Evolutionary conservation across 2,113 vertebrate species (phyloP).

Genomic region (Andinoacara biseriatus): DNA sequence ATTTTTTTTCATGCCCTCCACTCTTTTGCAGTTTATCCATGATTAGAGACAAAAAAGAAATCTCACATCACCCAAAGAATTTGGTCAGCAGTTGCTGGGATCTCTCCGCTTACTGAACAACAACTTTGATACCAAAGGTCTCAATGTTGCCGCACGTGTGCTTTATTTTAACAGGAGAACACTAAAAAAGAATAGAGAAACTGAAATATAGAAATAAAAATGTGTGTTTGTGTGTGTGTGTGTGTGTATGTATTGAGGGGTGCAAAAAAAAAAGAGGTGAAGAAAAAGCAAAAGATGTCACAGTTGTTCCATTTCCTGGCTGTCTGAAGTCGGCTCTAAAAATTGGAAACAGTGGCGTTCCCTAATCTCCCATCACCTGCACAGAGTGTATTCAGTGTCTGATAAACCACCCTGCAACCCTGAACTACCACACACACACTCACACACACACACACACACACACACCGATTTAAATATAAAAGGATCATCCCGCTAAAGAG

Average conservation of each 20-base stretch:
- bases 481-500: slow-evolving; percentile 39
- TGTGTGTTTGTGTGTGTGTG: background rate
- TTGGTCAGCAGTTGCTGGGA: background rate
- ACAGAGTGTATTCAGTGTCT: slow-evolving; percentile 54
- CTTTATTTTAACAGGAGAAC: background rate
- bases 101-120: background rate
- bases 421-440: slow-evolving; percentile 30
- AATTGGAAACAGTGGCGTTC: slow-evolving; percentile 76
- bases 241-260: no score
- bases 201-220: background rate
- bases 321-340: slow-evolving; percentile 59
- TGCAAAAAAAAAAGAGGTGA: slow-evolving; percentile 9
- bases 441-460: slow-evolving; percentile 2
- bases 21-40: slow-evolving; percentile 30
- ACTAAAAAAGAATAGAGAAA: background rate
- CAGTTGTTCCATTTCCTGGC: slow-evolving; percentile 57
- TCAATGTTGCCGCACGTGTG: rapidly evolving
- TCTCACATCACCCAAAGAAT: background rate
- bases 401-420: slow-evolving; percentile 59
- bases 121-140: rapidly evolving
- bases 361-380: slow-evolving; percentile 73
- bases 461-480: slow-evolving; percentile 69
- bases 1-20: slow-evolving; percentile 43
- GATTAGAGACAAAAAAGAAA: background rate
- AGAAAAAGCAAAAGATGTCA: slow-evolving; percentile 34